These are phyloP conservation scores for Ceryle rudis DNA, from an alignment of 2,797 vertebrate species.

Conservation along the genomic window DNA sequence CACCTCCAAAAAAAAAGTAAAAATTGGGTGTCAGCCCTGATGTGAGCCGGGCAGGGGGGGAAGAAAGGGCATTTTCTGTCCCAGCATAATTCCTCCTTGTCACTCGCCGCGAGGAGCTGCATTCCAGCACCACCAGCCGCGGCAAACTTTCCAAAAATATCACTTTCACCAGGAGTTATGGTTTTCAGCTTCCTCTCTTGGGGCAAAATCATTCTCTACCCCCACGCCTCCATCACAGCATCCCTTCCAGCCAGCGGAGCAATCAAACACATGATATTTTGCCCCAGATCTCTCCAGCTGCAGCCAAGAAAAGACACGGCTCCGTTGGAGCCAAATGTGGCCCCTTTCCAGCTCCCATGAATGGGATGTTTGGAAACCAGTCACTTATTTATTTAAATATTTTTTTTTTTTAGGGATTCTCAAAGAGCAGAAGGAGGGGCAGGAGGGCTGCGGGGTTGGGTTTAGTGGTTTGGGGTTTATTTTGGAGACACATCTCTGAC, in stretches of 20 bases:
- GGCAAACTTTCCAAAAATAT: slow-evolving; percentile 10
- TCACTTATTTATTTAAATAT: background rate
- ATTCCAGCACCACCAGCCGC: slow-evolving; percentile 5
- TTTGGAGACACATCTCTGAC: background rate
- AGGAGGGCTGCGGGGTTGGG: background rate
- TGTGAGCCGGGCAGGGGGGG: background rate
- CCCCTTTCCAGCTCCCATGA: slow-evolving; percentile 35
- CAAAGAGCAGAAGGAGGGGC: background rate
- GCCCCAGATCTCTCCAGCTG: background rate
- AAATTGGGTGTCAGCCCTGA: background rate
- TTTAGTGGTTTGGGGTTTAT: background rate
- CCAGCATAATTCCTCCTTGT: slow-evolving; percentile 39
- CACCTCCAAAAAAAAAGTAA: background rate
- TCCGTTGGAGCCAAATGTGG: background rate
- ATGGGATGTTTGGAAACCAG: slow-evolving; percentile 11
- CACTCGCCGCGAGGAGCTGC: background rate
- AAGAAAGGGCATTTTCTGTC: slow-evolving; percentile 11
- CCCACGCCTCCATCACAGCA: background rate
- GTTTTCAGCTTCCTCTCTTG: slow-evolving; percentile 10
- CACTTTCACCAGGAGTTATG: background rate
- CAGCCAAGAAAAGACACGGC: slow-evolving; percentile 47
- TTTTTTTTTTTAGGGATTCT: background rate
- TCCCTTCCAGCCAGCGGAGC: background rate
- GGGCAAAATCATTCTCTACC: background rate
- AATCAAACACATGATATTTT: background rate